phyloP scores from a whole-genome alignment of 92 coral and sea anemone species.

The Zoanthus sansibaricus region DNA sequence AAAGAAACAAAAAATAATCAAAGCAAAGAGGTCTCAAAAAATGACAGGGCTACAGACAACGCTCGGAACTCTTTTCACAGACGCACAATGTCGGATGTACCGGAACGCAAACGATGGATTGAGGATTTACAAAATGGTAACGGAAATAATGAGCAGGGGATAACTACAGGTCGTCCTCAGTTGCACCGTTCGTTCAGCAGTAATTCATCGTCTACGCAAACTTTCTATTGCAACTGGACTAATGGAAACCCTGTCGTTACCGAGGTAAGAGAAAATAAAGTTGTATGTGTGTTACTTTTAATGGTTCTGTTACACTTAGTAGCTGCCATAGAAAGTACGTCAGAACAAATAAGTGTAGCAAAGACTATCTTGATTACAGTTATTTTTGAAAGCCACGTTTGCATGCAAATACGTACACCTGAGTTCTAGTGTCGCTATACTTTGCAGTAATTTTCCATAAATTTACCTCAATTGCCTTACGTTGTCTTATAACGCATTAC shows the following conservation, averaged over 20 bases:
- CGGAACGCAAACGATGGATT: slow-evolving; percentile 35
- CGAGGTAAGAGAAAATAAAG: not conserved
- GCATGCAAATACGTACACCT: no score
- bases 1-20: not conserved
- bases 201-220: not conserved
- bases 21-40: not conserved
- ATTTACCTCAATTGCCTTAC: no score
- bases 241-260: slow-evolving; percentile 34
- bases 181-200: slow-evolving; percentile 38
- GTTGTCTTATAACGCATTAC: no score
- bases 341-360: no score
- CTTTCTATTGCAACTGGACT: not conserved
- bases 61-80: slow-evolving; percentile 6
- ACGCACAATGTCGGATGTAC: slow-evolving; percentile 41
- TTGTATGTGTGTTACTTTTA: no score
- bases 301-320: no score
- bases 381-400: no score
- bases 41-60: not conserved
- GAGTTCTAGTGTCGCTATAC: no score
- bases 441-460: no score
- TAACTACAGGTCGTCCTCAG: not conserved
- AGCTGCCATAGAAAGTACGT: no score
- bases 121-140: not conserved
- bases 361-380: no score
- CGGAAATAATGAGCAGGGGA: not conserved